Percentiles rank a stretch among this genome's conserved stretches.
These are phyloP conservation scores for Apocheima hispidaria DNA, from an alignment of 2,888 invertebrate species.

Conservation along the genomic window DNA sequence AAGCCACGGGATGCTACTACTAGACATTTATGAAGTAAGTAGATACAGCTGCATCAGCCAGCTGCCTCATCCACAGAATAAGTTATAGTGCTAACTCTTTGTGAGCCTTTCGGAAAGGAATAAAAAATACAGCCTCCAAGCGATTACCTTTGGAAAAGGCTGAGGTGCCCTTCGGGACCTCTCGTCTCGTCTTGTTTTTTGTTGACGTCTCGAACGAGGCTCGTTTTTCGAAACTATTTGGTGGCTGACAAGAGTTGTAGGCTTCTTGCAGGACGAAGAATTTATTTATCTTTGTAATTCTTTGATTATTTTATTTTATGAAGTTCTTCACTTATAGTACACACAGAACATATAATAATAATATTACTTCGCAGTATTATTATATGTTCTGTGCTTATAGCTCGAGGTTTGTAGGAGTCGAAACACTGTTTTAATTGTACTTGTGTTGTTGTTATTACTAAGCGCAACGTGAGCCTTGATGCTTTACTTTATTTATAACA, in stretches of 20 bases:
- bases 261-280: not conserved
- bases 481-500: no score
- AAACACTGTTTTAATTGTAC: no score
- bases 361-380: no score
- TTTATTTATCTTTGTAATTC: not conserved
- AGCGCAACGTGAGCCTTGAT: no score
- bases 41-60: slow-evolving; percentile 73
- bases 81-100: slow-evolving; percentile 57
- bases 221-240: slow-evolving; percentile 11
- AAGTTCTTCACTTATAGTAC: no score
- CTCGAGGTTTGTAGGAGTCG: no score
- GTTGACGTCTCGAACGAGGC: slow-evolving; percentile 54
- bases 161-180: slow-evolving; percentile 63
- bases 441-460: no score
- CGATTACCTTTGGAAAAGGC: slow-evolving; percentile 80
- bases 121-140: slow-evolving; percentile 63
- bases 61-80: slow-evolving; percentile 60
- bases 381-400: no score
- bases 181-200: slow-evolving; percentile 64
- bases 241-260: slow-evolving; percentile 15
- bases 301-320: not conserved
- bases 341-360: no score
- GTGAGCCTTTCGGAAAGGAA: slow-evolving; percentile 65
- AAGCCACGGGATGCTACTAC: not conserved
- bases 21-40: not conserved